A percentile compares a stretch with the other conserved stretches of the same genome.
Evolutionary conservation across 2,888 invertebrate species (phyloP).

Genomic region (Lutraria lutraria): DNA sequence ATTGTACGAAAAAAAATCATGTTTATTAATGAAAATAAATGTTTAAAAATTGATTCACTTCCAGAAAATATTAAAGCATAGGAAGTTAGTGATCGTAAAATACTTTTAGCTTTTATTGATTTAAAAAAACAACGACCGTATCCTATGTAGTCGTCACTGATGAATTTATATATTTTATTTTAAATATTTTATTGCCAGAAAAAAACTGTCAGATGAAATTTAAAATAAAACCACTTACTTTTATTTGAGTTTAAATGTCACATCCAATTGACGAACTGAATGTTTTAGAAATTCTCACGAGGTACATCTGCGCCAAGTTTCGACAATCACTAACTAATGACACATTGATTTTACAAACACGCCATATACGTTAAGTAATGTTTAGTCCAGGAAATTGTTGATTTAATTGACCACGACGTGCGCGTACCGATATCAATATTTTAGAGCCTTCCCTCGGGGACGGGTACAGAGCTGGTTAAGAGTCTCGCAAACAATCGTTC

Average conservation of each 20-base stretch:
- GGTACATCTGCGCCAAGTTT: background rate
- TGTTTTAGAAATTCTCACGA: background rate
- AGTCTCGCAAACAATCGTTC: background rate
- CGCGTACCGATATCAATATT: conserved; percentile 18
- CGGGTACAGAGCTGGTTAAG: background rate
- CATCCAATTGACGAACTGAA: background rate
- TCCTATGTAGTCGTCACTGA: background rate
- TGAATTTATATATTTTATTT: background rate
- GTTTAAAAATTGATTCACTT: too few species aligned
- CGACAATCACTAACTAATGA: background rate
- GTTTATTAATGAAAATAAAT: too few species aligned
- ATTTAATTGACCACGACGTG: background rate
- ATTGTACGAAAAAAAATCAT: too few species aligned
- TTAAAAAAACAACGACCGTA: too few species aligned
- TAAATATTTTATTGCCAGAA: background rate
- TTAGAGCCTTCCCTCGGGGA: background rate
- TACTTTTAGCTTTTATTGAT: too few species aligned
- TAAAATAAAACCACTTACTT: background rate
- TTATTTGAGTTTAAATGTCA: conserved; percentile 3
- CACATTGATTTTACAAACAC: background rate
- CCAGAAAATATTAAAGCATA: too few species aligned
- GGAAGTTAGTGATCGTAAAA: too few species aligned
- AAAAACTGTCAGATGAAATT: background rate
- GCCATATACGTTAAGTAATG: background rate
- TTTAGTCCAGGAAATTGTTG: background rate